Evolutionary conservation across 2,888 invertebrate species (phyloP), one percentile per base, ranked within the genome.

Genomic region (Dinocampus coccinellae): DNA sequence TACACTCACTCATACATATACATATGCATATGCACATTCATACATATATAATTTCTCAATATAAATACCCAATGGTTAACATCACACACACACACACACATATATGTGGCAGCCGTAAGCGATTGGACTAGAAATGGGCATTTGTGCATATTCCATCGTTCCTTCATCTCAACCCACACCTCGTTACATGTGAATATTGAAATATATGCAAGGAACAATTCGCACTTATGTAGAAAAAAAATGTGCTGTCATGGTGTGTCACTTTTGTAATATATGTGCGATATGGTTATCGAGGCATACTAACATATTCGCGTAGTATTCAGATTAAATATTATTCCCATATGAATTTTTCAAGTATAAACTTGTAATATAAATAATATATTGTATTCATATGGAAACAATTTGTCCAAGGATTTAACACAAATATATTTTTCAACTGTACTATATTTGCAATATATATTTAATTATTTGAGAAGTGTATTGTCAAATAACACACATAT

Each of bases 181-280:
- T 20, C 47, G 36, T 52, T 66, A 60, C 16, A n/a, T 47, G 6
- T 47, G 42, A n/a, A 3, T n/a, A n/a, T 42, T 42, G 42, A 11
- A 42, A 47, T 47, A 47, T 47, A 47, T 47, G 47, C 47, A n/a
- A 47, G 16, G 16, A 60, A 65, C 70, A 70, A 70, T 70, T 70
- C 65, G 65, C 70, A 70, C 63, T 66, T 65, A 70, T 70, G 70
- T 60, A 61, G 65, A 53, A 61, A 47, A 36, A 70, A 63, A 63
- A 73, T 66, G 73, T 70, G 69, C 70, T 70, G 72, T 72, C 68
- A 64, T 42, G 68, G 34, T 70, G 39, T 47, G 68, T 33, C 70
- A 58, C 34, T 52, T 52, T 26, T 33, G 10, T 39, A 26, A 42
- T 33, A 36, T 20, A 29, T 36, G 13, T n/a, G n/a, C n/a, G 11